Conservation (phyloP, 2,888 invertebrate species). For the Gryllus longicercus region DNA sequence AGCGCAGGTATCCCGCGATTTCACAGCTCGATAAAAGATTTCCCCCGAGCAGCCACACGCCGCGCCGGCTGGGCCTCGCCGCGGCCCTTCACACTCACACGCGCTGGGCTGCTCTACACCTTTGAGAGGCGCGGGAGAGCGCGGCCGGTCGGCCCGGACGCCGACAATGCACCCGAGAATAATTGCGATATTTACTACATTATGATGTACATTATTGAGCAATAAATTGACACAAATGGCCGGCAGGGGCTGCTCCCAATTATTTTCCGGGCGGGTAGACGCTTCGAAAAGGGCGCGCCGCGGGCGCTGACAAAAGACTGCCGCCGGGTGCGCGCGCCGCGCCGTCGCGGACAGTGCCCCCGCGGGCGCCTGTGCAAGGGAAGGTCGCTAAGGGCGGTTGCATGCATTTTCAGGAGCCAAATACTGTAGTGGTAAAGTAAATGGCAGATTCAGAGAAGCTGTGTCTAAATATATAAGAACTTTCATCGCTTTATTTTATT, state of each 20-base stretch:
- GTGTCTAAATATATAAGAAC: no score
- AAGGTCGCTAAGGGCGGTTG: no score
- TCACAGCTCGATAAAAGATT: background rate
- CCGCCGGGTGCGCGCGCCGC: background rate
- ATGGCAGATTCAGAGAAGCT: no score
- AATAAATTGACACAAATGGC: slow-evolving; percentile 4
- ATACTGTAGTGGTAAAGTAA: no score
- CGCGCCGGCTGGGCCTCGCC: no score
- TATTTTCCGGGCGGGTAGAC: slow-evolving; percentile 1
- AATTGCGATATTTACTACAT: background rate
- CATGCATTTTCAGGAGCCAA: no score
- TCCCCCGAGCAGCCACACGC: background rate
- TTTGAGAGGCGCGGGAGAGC: no score
- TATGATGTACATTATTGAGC: slow-evolving; percentile 8
- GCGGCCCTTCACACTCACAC: no score
- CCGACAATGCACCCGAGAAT: background rate
- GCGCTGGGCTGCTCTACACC: no score
- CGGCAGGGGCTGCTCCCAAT: background rate
- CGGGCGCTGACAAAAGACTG: background rate
- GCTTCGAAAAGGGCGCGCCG: background rate
- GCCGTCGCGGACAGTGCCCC: background rate
- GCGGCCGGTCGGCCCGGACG: background rate
- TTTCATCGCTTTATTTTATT: no score
- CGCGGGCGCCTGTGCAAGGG: no score
- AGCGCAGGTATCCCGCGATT: background rate